Evolutionary conservation across 2,113 vertebrate genomes (phyloP).

Genomic region (Amazona vittata): DNA sequence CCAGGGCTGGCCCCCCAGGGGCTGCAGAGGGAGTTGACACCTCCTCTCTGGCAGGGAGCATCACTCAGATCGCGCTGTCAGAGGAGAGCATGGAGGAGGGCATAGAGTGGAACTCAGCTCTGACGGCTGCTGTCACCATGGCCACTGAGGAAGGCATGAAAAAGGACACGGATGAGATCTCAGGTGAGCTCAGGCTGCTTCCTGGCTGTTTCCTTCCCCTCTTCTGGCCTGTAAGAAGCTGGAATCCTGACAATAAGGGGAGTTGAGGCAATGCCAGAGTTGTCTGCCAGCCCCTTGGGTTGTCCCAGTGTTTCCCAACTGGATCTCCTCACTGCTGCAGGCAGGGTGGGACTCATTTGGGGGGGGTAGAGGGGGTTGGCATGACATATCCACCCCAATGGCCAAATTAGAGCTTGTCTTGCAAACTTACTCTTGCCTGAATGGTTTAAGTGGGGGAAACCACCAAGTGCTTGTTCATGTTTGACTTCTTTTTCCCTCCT

Average conservation of each 20-base stretch:
- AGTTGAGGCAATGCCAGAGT: background rate
- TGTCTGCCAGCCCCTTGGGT: background rate
- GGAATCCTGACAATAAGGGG: background rate
- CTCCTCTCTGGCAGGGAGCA: constrained; percentile 69
- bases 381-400: background rate
- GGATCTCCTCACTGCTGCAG: background rate
- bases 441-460: background rate
- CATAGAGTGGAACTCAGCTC: constrained; percentile 80
- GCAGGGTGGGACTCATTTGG: background rate
- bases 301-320: background rate
- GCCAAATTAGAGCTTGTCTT: background rate
- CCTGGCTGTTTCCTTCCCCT: background rate
- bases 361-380: background rate
- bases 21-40: background rate
- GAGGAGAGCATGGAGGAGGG: constrained; percentile 85
- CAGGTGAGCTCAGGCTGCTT: constrained; percentile 73
- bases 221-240: background rate
- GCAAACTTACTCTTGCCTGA: background rate
- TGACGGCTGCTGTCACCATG: constrained; percentile 77
- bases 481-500: background rate
- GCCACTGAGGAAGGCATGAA: constrained; percentile 82
- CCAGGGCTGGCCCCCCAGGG: background rate
- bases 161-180: constrained; percentile 82
- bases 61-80: constrained; percentile 76
- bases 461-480: background rate